Percentiles rank a stretch among this genome's conserved stretches.
phyloP scores from a whole-genome alignment of 2,797 vertebrate species.

The Cheirogaleus major region DNA sequence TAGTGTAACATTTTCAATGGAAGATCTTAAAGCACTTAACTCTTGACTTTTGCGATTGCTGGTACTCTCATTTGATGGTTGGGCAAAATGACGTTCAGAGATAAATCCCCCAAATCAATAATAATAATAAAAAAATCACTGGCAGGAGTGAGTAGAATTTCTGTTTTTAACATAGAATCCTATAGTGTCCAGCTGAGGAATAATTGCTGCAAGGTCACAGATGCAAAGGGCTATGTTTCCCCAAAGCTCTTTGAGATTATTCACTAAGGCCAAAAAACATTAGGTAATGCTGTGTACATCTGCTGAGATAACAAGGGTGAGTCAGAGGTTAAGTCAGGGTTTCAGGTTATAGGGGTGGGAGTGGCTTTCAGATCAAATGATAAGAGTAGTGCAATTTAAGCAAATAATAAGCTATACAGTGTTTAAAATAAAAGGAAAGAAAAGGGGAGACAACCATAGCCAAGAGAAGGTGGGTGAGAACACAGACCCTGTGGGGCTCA shows the following conservation, averaged over 20 bases:
- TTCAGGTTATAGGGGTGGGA: constrained; percentile 63
- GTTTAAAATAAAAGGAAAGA: constrained; percentile 33
- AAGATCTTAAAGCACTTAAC: constrained; percentile 36
- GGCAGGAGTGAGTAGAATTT: constrained; percentile 44
- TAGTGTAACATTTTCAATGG: not conserved
- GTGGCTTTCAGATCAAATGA: constrained; percentile 54
- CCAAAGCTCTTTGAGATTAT: constrained; percentile 65
- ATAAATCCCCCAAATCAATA: constrained; percentile 43
- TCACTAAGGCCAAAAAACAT: constrained; percentile 61
- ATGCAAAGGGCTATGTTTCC: constrained; percentile 60
- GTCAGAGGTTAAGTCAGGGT: constrained; percentile 58
- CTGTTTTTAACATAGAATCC: constrained; percentile 55
- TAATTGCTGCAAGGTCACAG: constrained; percentile 60
- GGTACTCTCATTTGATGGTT: constrained; percentile 39
- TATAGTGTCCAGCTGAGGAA: constrained; percentile 58
- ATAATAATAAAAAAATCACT: constrained; percentile 38
- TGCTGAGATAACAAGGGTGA: constrained; percentile 70
- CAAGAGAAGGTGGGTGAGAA: constrained; percentile 64
- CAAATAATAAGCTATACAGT: constrained; percentile 17
- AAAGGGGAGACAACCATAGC: not conserved
- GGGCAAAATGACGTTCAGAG: constrained; percentile 39
- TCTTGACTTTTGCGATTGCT: constrained; percentile 11
- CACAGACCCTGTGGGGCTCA: constrained; percentile 52
- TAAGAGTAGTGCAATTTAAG: constrained; percentile 36
- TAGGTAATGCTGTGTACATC: constrained; percentile 69